phyloP scores from a whole-genome alignment of 2,888 invertebrate genomes.

The Brachycybe producta region DNA sequence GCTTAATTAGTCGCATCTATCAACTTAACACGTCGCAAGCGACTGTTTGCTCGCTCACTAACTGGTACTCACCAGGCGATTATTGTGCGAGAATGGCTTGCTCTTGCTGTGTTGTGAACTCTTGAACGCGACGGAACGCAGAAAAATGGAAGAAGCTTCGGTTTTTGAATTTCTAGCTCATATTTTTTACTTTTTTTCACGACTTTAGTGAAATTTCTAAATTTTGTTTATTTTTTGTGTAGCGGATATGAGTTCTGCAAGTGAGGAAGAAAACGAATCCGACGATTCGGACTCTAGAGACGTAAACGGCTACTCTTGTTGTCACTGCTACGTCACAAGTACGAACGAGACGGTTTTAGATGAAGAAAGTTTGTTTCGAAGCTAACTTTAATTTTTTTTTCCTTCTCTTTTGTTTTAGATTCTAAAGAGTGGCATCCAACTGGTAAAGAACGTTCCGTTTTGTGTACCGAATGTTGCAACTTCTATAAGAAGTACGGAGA shows the following conservation, averaged over 20 bases:
- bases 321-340: slow-evolving; percentile 61
- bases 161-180: slow-evolving; percentile 14
- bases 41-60: too few species aligned
- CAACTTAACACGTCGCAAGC: too few species aligned
- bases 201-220: not conserved
- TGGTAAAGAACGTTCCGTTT: slow-evolving; percentile 52
- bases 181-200: slow-evolving; percentile 1
- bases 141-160: not conserved
- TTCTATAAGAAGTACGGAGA: slow-evolving; percentile 66
- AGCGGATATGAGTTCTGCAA: slow-evolving; percentile 49
- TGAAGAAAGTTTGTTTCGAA: not conserved
- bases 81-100: too few species aligned
- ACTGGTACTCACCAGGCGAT: too few species aligned
- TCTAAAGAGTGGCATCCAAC: slow-evolving; percentile 59
- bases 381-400: slow-evolving; percentile 1
- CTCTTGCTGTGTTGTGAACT: too few species aligned
- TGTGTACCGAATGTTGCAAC: slow-evolving; percentile 62
- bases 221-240: slow-evolving; percentile 16
- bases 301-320: slow-evolving; percentile 53
- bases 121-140: too few species aligned
- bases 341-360: slow-evolving; percentile 20
- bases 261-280: slow-evolving; percentile 69
- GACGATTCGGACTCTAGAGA: slow-evolving; percentile 90
- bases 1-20: too few species aligned
- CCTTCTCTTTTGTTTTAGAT: slow-evolving; percentile 35